Conservation (phyloP, 2,797 vertebrate genomes). For the Rhinogobio ventralis region DNA sequence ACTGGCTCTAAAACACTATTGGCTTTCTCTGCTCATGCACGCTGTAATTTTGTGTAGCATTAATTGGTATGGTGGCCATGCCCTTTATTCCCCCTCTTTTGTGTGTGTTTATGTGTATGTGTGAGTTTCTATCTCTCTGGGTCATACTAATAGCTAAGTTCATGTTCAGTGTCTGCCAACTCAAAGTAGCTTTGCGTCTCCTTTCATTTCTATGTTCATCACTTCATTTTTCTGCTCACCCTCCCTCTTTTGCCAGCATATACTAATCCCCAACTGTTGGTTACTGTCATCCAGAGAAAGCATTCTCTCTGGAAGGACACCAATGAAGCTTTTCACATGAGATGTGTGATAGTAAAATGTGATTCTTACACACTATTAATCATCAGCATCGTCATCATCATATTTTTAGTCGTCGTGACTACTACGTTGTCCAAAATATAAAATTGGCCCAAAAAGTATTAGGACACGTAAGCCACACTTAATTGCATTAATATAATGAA, state of each 20-base stretch:
- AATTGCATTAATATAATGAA: not conserved
- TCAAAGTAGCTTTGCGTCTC: conserved; percentile 75
- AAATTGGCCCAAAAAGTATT: not conserved
- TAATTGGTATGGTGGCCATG: conserved; percentile 51
- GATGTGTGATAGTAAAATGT: conserved; percentile 1
- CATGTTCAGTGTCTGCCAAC: conserved; percentile 88
- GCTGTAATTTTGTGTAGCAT: conserved; percentile 34
- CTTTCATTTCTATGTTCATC: conserved; percentile 64
- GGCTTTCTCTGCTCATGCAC: conserved; percentile 41
- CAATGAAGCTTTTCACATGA: conserved; percentile 13
- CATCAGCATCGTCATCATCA: not conserved
- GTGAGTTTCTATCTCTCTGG: conserved; percentile 57
- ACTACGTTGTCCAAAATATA: not conserved
- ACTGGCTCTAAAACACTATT: conserved; percentile 37
- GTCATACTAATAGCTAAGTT: conserved; percentile 77
- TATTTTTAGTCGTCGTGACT: not conserved
- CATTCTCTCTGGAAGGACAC: conserved; percentile 23
- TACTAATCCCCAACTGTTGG: conserved; percentile 3
- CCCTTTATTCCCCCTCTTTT: conserved; percentile 10
- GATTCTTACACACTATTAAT: not conserved
- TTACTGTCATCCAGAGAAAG: conserved; percentile 32
- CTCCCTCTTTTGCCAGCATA: conserved; percentile 50
- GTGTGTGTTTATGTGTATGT: conserved; percentile 45
- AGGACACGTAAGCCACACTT: not conserved
- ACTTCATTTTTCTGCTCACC: conserved; percentile 56